Evolutionary conservation across 2,113 vertebrate species (phyloP), one percentile per base, ranked within the genome.

Genomic region (Coptodon rendalli): DNA sequence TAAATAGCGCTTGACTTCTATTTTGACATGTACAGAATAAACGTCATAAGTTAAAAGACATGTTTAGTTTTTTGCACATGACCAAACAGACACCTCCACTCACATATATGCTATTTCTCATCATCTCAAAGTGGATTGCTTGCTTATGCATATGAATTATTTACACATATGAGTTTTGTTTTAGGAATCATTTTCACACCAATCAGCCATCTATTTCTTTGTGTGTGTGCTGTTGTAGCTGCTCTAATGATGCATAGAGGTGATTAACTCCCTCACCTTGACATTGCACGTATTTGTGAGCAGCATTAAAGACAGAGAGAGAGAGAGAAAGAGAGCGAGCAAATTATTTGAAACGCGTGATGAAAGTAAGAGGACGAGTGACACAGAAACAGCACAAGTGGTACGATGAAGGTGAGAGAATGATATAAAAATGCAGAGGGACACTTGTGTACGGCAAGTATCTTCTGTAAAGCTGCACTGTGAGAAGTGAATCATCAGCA

Each of bases 181-280:
- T 92, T 85, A 90, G 16, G 88, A 93, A 89, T 91, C 54, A 95
- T 94, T 91, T 89, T 86, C 84, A 84, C 80, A 84, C 89, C 91
- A 92, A 94, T 93, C 93, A 89, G 86, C 90, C 87, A 81, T 92
- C 87, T 89, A 84, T 80, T 48, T 73, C 68, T 87, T 92, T 6
- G 83, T 89, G 79, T 86, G 61, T 78, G 63, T 14, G 92, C 91
- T 84, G 89, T 91, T 92, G 92, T 93, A 90, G 90, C 89, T 81
- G 92, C 89, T 95, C 93, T 95, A 95, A 96, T 89, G 94, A 94
- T 94, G 93, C 94, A 91, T 95, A 92, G 94, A 96, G 94, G 93
- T 91, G 90, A 86, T 91, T 89, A 56, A 86, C 89, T 95, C 87
- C 14, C 92, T 95, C 95, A 94, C 90, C 93, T 93, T 95, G 90